Evolutionary conservation across 2,888 invertebrate species (phyloP).

Genomic region (Patella depressa): DNA sequence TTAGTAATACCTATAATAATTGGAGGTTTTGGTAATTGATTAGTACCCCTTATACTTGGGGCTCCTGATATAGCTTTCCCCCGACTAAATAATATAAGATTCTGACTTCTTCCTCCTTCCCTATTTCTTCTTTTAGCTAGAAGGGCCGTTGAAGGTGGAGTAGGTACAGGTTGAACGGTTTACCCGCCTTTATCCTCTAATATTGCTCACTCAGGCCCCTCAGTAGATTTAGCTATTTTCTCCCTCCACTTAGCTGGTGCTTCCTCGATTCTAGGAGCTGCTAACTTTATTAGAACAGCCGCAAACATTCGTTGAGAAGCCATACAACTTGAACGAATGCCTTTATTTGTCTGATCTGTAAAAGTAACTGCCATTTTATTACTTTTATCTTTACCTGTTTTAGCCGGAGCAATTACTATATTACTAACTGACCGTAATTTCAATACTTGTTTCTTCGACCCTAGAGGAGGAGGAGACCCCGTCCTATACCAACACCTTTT

Average conservation of each 20-base stretch:
- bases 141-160: slow-evolving; percentile 79
- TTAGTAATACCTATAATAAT: slow-evolving; percentile 74
- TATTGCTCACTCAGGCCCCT: slow-evolving; percentile 78
- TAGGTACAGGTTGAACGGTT: slow-evolving; percentile 85
- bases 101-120: slow-evolving; percentile 83
- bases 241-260: slow-evolving; percentile 82
- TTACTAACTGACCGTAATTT: slow-evolving; percentile 84
- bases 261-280: slow-evolving; percentile 80
- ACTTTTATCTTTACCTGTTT: slow-evolving; percentile 80
- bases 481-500: slow-evolving; percentile 87
- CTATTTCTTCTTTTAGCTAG: slow-evolving; percentile 78
- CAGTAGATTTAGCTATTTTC: slow-evolving; percentile 84
- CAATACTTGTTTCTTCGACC: slow-evolving; percentile 87
- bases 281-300: slow-evolving; percentile 85
- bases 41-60: slow-evolving; percentile 83
- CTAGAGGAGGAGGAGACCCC: slow-evolving; percentile 84
- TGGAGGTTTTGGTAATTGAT: slow-evolving; percentile 87
- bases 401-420: slow-evolving; percentile 87
- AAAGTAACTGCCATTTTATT: slow-evolving; percentile 79
- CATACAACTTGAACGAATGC: slow-evolving; percentile 78
- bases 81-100: slow-evolving; percentile 88
- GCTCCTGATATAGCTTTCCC: slow-evolving; percentile 87
- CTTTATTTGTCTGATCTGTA: slow-evolving; percentile 83
- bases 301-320: slow-evolving; percentile 80
- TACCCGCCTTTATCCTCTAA: slow-evolving; percentile 80